These are phyloP conservation scores for Stichopus horrens DNA, from an alignment of 53 echinoderm and acorn worm genomes.

Conservation along the genomic window DNA sequence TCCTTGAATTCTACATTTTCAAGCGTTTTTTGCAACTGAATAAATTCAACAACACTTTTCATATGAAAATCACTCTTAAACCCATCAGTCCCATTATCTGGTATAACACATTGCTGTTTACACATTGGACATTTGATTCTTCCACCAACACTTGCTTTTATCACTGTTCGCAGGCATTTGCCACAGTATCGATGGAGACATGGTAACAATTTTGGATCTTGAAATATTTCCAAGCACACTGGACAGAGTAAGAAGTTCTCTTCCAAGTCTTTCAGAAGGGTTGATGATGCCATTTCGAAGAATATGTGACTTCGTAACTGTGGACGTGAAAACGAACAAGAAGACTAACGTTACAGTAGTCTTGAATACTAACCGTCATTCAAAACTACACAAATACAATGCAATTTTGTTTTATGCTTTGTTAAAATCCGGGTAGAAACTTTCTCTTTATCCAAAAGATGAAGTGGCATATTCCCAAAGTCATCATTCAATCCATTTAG, in stretches of 20 bases:
- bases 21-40: background rate
- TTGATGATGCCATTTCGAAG: background rate
- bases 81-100: background rate
- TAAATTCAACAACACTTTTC: background rate
- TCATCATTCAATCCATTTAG: too few species aligned
- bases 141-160: background rate
- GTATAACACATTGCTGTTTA: background rate
- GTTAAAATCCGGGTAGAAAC: too few species aligned
- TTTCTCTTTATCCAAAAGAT: too few species aligned
- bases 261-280: background rate
- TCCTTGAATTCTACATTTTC: background rate
- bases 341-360: too few species aligned
- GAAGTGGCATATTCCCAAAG: too few species aligned
- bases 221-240: too few species aligned
- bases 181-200: background rate
- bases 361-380: too few species aligned
- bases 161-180: background rate
- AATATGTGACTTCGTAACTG: too few species aligned
- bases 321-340: too few species aligned
- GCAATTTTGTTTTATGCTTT: too few species aligned
- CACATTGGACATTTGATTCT: background rate
- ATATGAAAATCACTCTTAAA: constrained; percentile 13
- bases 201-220: background rate
- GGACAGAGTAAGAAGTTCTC: background rate
- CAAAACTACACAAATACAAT: too few species aligned